A percentile compares a stretch with the other conserved stretches of the same genome.
These are phyloP conservation scores for Bujurquina vittata DNA, from an alignment of 2,113 vertebrate species.

Conservation along the genomic window DNA sequence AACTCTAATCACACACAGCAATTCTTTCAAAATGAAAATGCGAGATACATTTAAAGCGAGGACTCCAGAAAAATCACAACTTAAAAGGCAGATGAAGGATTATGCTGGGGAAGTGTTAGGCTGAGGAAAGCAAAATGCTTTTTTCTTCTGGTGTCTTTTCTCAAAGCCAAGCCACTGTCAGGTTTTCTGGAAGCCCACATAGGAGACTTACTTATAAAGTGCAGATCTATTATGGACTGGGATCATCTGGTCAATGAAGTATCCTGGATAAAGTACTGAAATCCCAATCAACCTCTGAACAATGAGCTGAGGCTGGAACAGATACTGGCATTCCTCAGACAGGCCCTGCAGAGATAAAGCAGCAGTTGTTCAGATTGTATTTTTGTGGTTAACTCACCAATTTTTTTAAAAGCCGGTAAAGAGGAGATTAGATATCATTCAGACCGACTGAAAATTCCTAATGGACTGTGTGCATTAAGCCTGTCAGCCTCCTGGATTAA, in stretches of 20 bases:
- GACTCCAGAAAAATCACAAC: neutral
- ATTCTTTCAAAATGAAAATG: conserved; percentile 41
- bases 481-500: conserved; percentile 60
- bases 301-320: conserved; percentile 98
- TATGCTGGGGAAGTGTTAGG: neutral
- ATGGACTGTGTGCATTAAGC: conserved; percentile 60
- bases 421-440: conserved; percentile 60
- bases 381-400: conserved; percentile 32
- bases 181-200: neutral
- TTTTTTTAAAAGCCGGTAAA: conserved; percentile 40
- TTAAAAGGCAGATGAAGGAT: neutral
- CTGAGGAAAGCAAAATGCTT: neutral
- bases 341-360: conserved; percentile 84
- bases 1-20: conserved; percentile 2
- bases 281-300: conserved; percentile 93
- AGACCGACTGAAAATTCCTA: conserved; percentile 51
- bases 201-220: conserved; percentile 93
- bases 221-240: conserved; percentile 90
- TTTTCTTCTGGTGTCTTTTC: neutral
- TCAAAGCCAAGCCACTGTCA: neutral
- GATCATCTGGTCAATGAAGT: conserved; percentile 89
- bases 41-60: neutral
- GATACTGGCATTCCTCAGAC: conserved; percentile 97
- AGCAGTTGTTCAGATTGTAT: conserved; percentile 14
- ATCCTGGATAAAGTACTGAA: conserved; percentile 91